Evolutionary conservation across 30 jellyfish, hydroid and myxozoan genomes (phyloP).

Genomic region (Aurelia aurita): DNA sequence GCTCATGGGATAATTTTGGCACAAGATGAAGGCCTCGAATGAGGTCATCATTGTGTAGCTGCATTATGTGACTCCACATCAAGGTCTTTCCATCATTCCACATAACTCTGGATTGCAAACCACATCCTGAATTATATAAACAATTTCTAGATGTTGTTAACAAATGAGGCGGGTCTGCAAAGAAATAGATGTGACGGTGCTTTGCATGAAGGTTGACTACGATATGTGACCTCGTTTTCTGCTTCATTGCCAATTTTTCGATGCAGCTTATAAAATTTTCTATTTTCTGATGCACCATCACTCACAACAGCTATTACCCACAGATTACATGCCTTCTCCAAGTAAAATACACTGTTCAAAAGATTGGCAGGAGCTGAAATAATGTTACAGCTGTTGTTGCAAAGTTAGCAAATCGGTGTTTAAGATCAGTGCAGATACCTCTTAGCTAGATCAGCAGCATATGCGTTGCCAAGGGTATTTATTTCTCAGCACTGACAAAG

Average conservation of each 20-base stretch:
- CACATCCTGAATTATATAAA: no score
- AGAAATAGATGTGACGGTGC: slow-evolving; percentile 12
- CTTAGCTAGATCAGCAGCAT: slow-evolving; percentile 25
- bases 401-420: slow-evolving; percentile 28
- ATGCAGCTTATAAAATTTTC: slow-evolving; percentile 25
- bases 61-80: slow-evolving; percentile 51
- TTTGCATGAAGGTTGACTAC: slow-evolving; percentile 11
- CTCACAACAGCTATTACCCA: slow-evolving; percentile 32
- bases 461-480: no score
- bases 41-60: slow-evolving; percentile 21
- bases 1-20: slow-evolving; percentile 56
- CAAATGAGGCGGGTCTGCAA: no score
- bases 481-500: no score
- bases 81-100: slow-evolving; percentile 58
- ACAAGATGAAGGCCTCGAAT: slow-evolving; percentile 24
- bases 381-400: slow-evolving; percentile 35
- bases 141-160: no score
- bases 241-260: background rate
- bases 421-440: slow-evolving; percentile 16
- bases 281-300: slow-evolving; percentile 52
- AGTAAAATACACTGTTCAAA: slow-evolving; percentile 2
- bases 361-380: slow-evolving; percentile 17
- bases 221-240: background rate
- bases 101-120: background rate
- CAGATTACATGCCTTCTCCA: slow-evolving; percentile 37